Evolutionary conservation across 1,140 invertebrate species (phyloP).

Genomic region (Brachionus paranguensis): DNA sequence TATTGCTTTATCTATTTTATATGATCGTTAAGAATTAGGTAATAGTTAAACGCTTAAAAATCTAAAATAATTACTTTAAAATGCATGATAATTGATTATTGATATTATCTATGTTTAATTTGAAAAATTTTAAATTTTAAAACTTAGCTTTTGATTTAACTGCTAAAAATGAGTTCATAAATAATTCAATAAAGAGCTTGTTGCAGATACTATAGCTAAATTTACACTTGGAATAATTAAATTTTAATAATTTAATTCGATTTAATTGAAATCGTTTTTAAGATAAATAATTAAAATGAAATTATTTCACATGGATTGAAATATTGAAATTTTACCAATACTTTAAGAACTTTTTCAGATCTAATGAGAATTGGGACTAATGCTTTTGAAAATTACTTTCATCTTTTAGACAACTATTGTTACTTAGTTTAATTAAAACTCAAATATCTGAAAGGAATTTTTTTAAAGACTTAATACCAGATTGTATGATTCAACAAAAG

Average conservation of each 20-base stretch:
- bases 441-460: not conserved
- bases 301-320: not conserved
- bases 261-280: not conserved
- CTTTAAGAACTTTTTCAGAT: not conserved
- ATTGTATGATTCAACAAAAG: not conserved
- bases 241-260: no score
- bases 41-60: not conserved
- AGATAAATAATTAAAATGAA: not conserved
- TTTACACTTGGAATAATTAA: not conserved
- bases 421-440: not conserved
- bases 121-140: not conserved
- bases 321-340: not conserved
- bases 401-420: not conserved
- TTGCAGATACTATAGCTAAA: not conserved
- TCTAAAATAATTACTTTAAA: not conserved
- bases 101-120: not conserved
- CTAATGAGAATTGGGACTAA: not conserved
- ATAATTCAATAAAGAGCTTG: not conserved
- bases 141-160: not conserved
- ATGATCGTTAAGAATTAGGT: not conserved
- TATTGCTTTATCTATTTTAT: not conserved
- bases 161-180: not conserved
- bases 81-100: conserved; percentile 10
- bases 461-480: not conserved
- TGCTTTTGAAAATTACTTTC: not conserved